Base-by-base conservation (phyloP, 2,797 vertebrate species). In the Neomorphus geoffroyi region DNA sequence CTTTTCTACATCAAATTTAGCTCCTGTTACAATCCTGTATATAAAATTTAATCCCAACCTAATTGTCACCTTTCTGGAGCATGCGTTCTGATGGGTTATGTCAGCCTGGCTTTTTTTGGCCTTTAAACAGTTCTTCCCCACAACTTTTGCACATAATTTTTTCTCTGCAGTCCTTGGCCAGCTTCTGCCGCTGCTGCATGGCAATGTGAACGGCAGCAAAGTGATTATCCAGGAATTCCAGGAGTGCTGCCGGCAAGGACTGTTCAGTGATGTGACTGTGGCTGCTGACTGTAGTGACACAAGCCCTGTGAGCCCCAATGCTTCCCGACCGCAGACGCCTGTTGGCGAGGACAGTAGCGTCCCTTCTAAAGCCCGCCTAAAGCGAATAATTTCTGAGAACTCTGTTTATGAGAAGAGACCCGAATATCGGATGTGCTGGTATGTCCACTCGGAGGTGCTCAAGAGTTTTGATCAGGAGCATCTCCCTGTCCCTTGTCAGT, bases 141-240 rank as follows among this genome's bases (percentile, higher is more conserved):
- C 32, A 48, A 53, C 13, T 32, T 13, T 30, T 27, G 3, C 24
- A 2, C 26, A 1, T 18, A 45, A 45, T 13, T 78, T 17, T n/a
- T 70, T 30, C 51, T 50, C 14, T 3, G 9, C 95, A 99, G 99
- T 99, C 91, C 97, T 99, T 6, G 60, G 95, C 23, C 98, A 98
- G 94, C 98, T 99, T 32, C 98, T 99, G 50, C 98, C 99, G 0
- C 97, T 99, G 93, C 98, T 99, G 30, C 99, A 99, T 2, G 99
- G 99, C 5, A 99, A 99, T 1, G 93, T 98, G 41, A 98, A 99
- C 22, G 99, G 99, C 88, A 98, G 98, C 96, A 99, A 99, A 94
- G 98, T 98, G 64, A 99, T 99, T 96, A 99, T 99, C 97, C 98
- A 95, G 0, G 99, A 99, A 90, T 99, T 99, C 96, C 98, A 99